A percentile compares a stretch with the other conserved stretches of the same genome.
Conservation (phyloP, 2,113 vertebrate genomes). For the Tragelaphus scriptus region DNA sequence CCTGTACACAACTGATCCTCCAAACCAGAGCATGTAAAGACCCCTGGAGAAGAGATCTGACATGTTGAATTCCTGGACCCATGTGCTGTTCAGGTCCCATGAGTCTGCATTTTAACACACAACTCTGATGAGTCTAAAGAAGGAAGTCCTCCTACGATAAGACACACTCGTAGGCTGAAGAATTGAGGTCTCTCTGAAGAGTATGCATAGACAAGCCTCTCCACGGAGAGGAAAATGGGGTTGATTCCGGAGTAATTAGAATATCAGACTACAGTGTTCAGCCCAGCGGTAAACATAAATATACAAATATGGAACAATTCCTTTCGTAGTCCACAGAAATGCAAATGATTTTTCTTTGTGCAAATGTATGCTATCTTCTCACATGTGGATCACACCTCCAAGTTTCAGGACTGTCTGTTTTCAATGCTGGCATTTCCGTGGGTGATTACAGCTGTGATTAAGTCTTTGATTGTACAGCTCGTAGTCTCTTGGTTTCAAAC, state of each 20-base stretch:
- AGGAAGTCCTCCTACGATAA: not conserved
- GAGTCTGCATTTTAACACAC: not conserved
- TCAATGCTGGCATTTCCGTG: conserved; percentile 17
- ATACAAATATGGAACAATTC: conserved; percentile 51
- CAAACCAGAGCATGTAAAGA: not conserved
- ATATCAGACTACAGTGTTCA: conserved; percentile 8
- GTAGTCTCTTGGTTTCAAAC: not conserved
- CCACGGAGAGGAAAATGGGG: conserved; percentile 24
- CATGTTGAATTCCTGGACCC: not conserved
- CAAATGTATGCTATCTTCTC: conserved; percentile 62
- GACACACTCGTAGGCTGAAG: not conserved
- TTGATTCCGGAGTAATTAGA: conserved; percentile 43
- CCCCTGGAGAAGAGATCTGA: not conserved
- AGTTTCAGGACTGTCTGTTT: conserved; percentile 23
- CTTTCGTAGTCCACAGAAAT: conserved; percentile 54
- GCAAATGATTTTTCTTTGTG: conserved; percentile 73
- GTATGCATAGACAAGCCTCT: not conserved
- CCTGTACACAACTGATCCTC: not conserved
- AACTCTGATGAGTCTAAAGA: not conserved
- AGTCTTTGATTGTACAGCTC: conserved; percentile 31
- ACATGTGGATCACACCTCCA: conserved; percentile 60
- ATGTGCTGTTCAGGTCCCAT: not conserved
- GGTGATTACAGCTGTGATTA: conserved; percentile 28
- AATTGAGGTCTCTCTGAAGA: not conserved
- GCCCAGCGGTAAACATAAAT: conserved; percentile 41